Conservation (phyloP, 2,888 invertebrate genomes). For the Drosophila austrosaltans region DNA sequence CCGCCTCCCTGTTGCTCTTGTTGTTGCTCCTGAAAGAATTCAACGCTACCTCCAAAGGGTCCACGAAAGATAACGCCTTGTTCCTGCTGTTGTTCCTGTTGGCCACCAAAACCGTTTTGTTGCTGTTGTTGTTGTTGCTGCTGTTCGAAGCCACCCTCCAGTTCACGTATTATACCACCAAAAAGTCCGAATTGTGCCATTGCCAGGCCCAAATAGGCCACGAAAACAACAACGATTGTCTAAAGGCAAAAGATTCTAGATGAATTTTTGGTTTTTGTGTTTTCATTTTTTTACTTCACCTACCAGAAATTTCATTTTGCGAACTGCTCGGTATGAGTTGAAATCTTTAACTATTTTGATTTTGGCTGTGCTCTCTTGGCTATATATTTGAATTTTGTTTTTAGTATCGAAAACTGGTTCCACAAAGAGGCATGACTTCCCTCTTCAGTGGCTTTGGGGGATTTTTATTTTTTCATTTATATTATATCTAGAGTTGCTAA, state of each 20-base stretch:
- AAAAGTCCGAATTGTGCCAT: constrained; percentile 34
- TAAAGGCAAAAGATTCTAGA: neutral
- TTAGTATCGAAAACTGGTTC: constrained; percentile 38
- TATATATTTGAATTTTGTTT: constrained; percentile 33
- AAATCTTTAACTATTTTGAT: constrained; percentile 17
- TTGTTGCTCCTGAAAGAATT: constrained; percentile 38
- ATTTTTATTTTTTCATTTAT: constrained; percentile 27
- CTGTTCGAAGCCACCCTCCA: constrained; percentile 23
- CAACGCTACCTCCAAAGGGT: constrained; percentile 39
- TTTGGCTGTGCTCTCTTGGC: neutral
- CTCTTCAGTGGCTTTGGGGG: constrained; percentile 23
- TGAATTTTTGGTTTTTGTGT: neutral
- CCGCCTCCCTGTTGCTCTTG: constrained; percentile 27
- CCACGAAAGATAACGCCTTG: constrained; percentile 32
- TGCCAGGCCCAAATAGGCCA: constrained; percentile 16
- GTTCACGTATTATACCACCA: constrained; percentile 24
- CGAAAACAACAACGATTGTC: constrained; percentile 28
- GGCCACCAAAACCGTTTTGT: constrained; percentile 32
- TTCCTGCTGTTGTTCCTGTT: constrained; percentile 41
- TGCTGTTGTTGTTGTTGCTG: constrained; percentile 40
- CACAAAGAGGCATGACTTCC: constrained; percentile 17
- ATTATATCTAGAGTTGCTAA: neutral
- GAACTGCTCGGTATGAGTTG: constrained; percentile 7
- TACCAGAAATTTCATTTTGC: constrained; percentile 13
- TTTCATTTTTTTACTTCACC: neutral